phyloP scores from a whole-genome alignment of 2,797 vertebrate genomes.

The Amblyraja radiata region DNA sequence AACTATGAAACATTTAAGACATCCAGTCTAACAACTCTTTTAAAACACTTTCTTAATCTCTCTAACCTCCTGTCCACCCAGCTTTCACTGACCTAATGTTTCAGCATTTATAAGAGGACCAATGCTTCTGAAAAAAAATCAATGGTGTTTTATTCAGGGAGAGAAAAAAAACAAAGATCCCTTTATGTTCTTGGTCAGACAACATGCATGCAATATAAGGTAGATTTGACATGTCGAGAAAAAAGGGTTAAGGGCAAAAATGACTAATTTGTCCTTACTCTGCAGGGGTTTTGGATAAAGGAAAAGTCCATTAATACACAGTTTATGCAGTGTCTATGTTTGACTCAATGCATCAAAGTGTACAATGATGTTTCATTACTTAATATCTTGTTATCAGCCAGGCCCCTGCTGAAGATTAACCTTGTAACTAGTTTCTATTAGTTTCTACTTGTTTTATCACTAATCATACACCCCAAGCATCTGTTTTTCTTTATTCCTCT shows the following conservation, averaged over 20 bases:
- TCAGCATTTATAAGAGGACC: slow-evolving; percentile 16
- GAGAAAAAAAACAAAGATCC: slow-evolving; percentile 1
- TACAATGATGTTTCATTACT: not conserved
- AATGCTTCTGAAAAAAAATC: slow-evolving; percentile 20
- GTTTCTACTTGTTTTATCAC: slow-evolving; percentile 40
- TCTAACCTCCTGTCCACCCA: not conserved
- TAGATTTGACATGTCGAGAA: not conserved
- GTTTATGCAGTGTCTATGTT: not conserved
- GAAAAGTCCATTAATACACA: slow-evolving; percentile 26
- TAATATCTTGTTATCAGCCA: not conserved
- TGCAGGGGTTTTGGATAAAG: slow-evolving; percentile 33
- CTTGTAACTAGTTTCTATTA: slow-evolving; percentile 17
- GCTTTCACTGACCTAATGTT: not conserved
- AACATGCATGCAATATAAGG: slow-evolving; percentile 15
- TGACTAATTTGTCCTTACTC: slow-evolving; percentile 29
- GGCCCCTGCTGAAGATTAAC: not conserved
- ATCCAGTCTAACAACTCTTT: slow-evolving; percentile 4
- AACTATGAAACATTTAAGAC: not conserved
- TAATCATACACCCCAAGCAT: slow-evolving; percentile 22
- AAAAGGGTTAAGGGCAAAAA: slow-evolving; percentile 30
- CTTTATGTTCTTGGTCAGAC: slow-evolving; percentile 24
- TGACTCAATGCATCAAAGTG: slow-evolving; percentile 32
- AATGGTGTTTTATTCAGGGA: not conserved
- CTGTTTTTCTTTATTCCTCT: slow-evolving; percentile 35
- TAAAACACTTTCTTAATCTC: slow-evolving; percentile 1